phyloP scores from a whole-genome alignment of 2,888 invertebrate genomes.

The Achlya flavicornis region DNA sequence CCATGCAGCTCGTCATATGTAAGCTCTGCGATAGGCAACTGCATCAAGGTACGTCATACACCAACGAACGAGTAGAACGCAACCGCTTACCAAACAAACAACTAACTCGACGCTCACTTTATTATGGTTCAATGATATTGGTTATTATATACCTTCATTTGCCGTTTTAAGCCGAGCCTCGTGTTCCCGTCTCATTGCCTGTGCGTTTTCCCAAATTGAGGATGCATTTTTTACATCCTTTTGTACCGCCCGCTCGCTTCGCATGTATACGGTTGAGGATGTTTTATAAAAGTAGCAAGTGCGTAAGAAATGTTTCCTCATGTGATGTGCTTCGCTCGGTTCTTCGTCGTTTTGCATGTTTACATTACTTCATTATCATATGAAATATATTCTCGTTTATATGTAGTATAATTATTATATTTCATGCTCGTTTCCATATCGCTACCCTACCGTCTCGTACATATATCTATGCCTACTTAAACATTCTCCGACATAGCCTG shows the following conservation, averaged over 20 bases:
- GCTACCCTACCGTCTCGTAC: constrained; percentile 36
- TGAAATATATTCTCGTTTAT: constrained; percentile 20
- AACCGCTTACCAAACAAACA: constrained; percentile 31
- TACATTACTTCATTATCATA: constrained; percentile 38
- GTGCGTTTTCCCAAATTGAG: constrained; percentile 32
- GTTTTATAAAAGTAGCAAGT: constrained; percentile 16
- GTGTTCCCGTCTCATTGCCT: constrained; percentile 19
- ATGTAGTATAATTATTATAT: constrained; percentile 41
- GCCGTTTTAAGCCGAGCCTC: constrained; percentile 26
- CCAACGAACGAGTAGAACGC: constrained; percentile 50
- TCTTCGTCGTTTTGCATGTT: constrained; percentile 44
- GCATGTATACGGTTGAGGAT: constrained; percentile 27
- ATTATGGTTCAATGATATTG: not conserved
- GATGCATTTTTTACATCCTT: constrained; percentile 38
- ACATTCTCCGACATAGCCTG: constrained; percentile 12
- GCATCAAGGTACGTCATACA: constrained; percentile 81
- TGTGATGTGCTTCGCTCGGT: constrained; percentile 38
- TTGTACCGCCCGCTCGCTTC: constrained; percentile 25
- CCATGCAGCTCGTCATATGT: constrained; percentile 86
- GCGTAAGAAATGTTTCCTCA: constrained; percentile 49
- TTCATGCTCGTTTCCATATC: constrained; percentile 38
- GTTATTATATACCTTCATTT: constrained; percentile 7
- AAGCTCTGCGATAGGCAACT: constrained; percentile 84
- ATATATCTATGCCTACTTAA: constrained; percentile 6
- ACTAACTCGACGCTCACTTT: not conserved